Percentiles rank a stretch among this genome's conserved stretches.
These are phyloP conservation scores for Dryas iulia DNA, from an alignment of 1,140 invertebrate genomes.

Conservation along the genomic window DNA sequence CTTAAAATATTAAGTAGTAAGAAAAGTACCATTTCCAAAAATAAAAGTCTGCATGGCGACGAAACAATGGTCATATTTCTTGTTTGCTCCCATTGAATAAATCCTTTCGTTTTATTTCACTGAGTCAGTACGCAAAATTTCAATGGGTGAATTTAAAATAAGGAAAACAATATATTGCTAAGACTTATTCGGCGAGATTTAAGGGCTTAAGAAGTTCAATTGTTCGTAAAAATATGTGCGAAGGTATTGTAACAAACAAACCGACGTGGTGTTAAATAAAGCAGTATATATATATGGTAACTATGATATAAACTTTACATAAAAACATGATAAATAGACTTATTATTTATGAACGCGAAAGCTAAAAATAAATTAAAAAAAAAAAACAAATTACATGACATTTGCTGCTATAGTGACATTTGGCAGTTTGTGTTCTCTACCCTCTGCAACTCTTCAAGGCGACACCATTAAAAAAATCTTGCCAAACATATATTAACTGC, in stretches of 20 bases:
- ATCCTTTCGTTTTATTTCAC: neutral
- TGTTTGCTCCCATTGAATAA: slow-evolving; percentile 1
- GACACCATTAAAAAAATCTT: no score
- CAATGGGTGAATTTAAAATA: neutral
- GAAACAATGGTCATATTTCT: neutral
- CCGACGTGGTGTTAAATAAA: neutral
- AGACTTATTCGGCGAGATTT: neutral
- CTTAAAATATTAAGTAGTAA: neutral
- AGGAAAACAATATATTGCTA: neutral
- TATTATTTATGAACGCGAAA: no score
- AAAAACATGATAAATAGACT: no score
- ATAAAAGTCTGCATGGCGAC: neutral
- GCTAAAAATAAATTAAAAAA: no score
- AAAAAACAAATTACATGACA: no score
- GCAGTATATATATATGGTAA: no score
- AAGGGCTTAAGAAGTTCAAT: neutral
- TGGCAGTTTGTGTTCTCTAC: no score
- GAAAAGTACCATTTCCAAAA: neutral
- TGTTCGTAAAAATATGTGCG: neutral
- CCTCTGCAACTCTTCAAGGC: no score
- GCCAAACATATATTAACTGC: no score
- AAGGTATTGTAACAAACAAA: neutral
- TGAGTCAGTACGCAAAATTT: neutral
- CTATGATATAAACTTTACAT: no score
- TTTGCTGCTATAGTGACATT: no score